Conservation (phyloP, 2,888 invertebrate genomes). For the Heliconius erato region DNA sequence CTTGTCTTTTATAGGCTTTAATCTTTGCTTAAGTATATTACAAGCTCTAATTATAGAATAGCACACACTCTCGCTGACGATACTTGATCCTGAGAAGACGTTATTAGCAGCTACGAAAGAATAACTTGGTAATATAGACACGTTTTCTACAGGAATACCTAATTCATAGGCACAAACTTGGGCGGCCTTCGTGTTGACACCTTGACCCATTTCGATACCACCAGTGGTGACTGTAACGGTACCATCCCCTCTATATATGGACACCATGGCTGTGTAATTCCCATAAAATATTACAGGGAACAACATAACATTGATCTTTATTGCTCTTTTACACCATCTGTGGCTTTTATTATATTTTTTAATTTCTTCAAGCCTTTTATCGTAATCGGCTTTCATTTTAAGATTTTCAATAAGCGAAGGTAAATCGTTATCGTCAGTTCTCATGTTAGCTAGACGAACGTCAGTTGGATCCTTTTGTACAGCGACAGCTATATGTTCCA, state of each 20-base stretch:
- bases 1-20: slow-evolving; percentile 84
- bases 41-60: slow-evolving; percentile 87
- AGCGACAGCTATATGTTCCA: slow-evolving; percentile 88
- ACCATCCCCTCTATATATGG: slow-evolving; percentile 89
- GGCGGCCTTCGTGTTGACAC: slow-evolving; percentile 91
- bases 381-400: slow-evolving; percentile 80
- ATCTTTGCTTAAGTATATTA: slow-evolving; percentile 82
- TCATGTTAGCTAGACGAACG: slow-evolving; percentile 86
- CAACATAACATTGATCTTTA: slow-evolving; percentile 88
- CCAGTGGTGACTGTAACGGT: slow-evolving; percentile 89
- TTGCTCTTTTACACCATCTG: slow-evolving; percentile 91
- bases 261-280: slow-evolving; percentile 86
- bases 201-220: slow-evolving; percentile 92
- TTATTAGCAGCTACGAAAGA: slow-evolving; percentile 87
- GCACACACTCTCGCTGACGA: slow-evolving; percentile 87
- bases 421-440: slow-evolving; percentile 73
- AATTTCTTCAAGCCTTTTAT: slow-evolving; percentile 79
- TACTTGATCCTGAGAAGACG: slow-evolving; percentile 88
- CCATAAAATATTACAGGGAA: slow-evolving; percentile 86
- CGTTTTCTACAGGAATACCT: slow-evolving; percentile 87
- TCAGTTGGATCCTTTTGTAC: slow-evolving; percentile 86
- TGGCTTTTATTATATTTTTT: slow-evolving; percentile 87
- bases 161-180: slow-evolving; percentile 91
- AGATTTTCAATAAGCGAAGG: slow-evolving; percentile 83
- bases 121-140: slow-evolving; percentile 87